These are phyloP conservation scores for Cheiracanthium punctorium DNA, from an alignment of 2,888 invertebrate genomes.

Conservation along the genomic window DNA sequence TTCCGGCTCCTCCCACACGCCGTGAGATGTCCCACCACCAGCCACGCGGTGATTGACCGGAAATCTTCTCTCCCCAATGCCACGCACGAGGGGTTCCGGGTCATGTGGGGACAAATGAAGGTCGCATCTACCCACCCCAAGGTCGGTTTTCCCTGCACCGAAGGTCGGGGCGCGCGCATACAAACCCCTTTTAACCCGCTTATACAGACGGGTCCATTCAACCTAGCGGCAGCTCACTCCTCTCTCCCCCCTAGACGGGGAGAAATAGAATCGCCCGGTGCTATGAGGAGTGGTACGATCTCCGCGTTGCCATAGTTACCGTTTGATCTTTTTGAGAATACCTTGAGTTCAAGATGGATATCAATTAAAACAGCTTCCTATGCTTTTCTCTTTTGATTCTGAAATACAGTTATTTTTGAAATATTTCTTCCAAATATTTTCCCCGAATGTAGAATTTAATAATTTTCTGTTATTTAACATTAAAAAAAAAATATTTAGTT, in stretches of 20 bases:
- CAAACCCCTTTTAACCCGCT: conserved; percentile 6
- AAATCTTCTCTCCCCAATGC: conserved; percentile 2
- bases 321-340: background rate
- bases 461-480: no score
- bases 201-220: conserved; percentile 1
- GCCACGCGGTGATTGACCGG: conserved; percentile 5
- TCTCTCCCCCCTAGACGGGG: background rate
- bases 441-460: no score
- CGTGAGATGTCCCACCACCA: background rate
- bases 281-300: background rate
- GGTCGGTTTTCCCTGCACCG: background rate
- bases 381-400: no score
- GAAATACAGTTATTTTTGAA: no score
- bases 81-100: conserved; percentile 7
- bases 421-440: no score
- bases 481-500: no score
- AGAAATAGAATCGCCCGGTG: background rate
- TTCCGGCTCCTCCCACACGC: background rate
- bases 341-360: background rate
- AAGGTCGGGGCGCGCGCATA: conserved; percentile 14
- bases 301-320: background rate
- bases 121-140: conserved; percentile 5
- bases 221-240: background rate
- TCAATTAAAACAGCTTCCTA: background rate
- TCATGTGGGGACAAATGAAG: conserved; percentile 1